Evolutionary conservation across 2,888 invertebrate species (phyloP).

Genomic region (Fragum fragum): DNA sequence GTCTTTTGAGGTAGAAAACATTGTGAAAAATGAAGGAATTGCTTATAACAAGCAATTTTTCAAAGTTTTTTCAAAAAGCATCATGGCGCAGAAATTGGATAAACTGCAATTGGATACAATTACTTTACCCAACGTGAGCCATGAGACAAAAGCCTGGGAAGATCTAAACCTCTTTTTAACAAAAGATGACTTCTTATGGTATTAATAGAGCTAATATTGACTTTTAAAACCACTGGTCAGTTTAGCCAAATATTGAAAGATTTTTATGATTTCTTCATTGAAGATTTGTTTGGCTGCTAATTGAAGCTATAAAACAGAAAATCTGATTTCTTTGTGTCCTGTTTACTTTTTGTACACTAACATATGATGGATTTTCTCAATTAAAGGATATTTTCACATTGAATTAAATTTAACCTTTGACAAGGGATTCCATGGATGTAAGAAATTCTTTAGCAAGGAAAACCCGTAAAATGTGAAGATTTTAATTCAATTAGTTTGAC

Average conservation of each 20-base stretch:
- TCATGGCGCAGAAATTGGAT: too few species aligned
- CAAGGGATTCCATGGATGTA: too few species aligned
- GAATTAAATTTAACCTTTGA: not conserved
- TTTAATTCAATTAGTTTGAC: too few species aligned
- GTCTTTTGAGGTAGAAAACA: too few species aligned
- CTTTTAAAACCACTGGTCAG: constrained; percentile 16
- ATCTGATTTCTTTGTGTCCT: constrained; percentile 6
- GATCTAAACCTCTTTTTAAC: not conserved
- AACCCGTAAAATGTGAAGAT: too few species aligned
- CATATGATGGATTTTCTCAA: not conserved
- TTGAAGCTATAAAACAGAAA: constrained; percentile 14
- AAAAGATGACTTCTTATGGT: not conserved
- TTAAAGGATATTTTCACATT: not conserved
- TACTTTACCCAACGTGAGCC: too few species aligned
- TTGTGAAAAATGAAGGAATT: too few species aligned
- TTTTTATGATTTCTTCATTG: constrained; percentile 20
- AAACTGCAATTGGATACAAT: too few species aligned
- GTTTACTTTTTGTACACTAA: not conserved
- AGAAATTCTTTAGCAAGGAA: too few species aligned
- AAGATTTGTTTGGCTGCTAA: constrained; percentile 15
- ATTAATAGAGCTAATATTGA: constrained; percentile 18
- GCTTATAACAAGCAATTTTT: too few species aligned
- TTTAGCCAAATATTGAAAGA: constrained; percentile 3
- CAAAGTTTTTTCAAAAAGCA: too few species aligned
- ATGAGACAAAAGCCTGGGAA: too few species aligned